These are phyloP conservation scores for Sphaeramia orbicularis DNA, from an alignment of 2,797 vertebrate species.

Conservation along the genomic window DNA sequence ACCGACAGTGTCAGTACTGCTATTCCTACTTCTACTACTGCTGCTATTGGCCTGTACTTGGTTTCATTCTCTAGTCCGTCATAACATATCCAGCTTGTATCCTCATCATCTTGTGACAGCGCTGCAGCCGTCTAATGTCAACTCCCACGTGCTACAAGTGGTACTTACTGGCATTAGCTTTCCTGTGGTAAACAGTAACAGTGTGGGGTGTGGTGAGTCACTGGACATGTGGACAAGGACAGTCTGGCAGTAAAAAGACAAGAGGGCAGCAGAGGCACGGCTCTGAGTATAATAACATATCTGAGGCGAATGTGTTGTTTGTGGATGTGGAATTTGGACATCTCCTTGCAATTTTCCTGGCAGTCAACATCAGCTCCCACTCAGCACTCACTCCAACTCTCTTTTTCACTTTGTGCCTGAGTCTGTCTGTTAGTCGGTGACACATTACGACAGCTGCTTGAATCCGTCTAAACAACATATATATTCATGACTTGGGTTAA, in stretches of 20 bases:
- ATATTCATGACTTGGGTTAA: slow-evolving; percentile 22
- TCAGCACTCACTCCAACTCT: slow-evolving; percentile 42
- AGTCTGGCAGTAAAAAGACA: slow-evolving; percentile 16
- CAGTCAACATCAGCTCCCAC: slow-evolving; percentile 52
- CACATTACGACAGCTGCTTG: slow-evolving; percentile 47
- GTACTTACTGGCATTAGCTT: slow-evolving; percentile 30
- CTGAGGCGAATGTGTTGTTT: slow-evolving; percentile 76
- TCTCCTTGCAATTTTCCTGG: slow-evolving; percentile 78
- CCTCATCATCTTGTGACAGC: slow-evolving; percentile 16
- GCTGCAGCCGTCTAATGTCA: slow-evolving; percentile 27
- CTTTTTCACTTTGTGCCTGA: slow-evolving; percentile 38
- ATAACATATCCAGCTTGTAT: slow-evolving; percentile 8
- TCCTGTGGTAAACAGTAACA: slow-evolving; percentile 26
- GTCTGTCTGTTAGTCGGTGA: slow-evolving; percentile 27
- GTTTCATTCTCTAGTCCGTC: slow-evolving; percentile 4
- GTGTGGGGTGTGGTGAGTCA: slow-evolving; percentile 33
- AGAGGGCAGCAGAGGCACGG: slow-evolving; percentile 38
- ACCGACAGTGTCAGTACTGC: background rate
- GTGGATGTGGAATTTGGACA: slow-evolving; percentile 84
- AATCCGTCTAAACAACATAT: background rate
- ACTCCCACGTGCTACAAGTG: slow-evolving; percentile 19
- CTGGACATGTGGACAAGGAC: slow-evolving; percentile 21
- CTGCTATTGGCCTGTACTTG: background rate
- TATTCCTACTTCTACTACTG: background rate
- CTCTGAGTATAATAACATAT: slow-evolving; percentile 64